Evolutionary conservation across 1,140 invertebrate species (phyloP).

Genomic region (Cotesia typhae): DNA sequence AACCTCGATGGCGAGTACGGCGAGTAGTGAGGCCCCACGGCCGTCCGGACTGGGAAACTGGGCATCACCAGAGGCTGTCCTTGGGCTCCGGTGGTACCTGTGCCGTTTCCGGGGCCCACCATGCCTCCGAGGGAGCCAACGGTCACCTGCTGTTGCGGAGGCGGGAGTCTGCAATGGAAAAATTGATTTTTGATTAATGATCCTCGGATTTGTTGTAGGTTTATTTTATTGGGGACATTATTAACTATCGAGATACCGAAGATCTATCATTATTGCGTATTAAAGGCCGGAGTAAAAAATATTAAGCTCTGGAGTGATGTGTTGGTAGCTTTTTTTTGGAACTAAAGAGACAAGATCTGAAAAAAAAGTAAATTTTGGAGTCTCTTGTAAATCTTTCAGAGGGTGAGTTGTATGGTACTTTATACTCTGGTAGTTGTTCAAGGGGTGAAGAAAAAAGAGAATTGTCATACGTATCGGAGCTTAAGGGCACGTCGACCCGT

Average conservation of each 20-base stretch:
- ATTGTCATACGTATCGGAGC: slow-evolving; percentile 3
- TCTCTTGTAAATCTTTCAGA: slow-evolving; percentile 28
- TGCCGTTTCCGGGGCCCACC: slow-evolving; percentile 53
- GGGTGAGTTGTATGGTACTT: background rate
- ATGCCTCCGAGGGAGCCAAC: slow-evolving; percentile 57
- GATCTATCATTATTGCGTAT: too few relatives aligned
- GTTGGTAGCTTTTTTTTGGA: background rate
- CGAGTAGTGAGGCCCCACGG: slow-evolving; percentile 79
- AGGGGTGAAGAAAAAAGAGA: slow-evolving; percentile 14
- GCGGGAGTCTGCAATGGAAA: slow-evolving; percentile 63
- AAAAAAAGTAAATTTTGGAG: background rate
- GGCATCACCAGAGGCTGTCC: slow-evolving; percentile 78
- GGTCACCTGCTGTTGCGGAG: slow-evolving; percentile 65
- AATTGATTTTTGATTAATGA: slow-evolving; percentile 21
- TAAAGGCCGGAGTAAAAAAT: too few relatives aligned
- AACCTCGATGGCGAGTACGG: slow-evolving; percentile 89
- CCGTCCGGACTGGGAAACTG: slow-evolving; percentile 77
- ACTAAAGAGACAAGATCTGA: slow-evolving; percentile 26
- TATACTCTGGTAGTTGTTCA: background rate
- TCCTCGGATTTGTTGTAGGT: background rate
- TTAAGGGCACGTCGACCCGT: slow-evolving; percentile 44
- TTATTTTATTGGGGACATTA: slow-evolving; percentile 7
- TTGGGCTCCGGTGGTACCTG: slow-evolving; percentile 63
- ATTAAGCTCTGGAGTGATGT: background rate
- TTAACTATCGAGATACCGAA: background rate